These are phyloP conservation scores for Sialia sialis DNA, from an alignment of 2,113 vertebrate species.

Conservation along the genomic window DNA sequence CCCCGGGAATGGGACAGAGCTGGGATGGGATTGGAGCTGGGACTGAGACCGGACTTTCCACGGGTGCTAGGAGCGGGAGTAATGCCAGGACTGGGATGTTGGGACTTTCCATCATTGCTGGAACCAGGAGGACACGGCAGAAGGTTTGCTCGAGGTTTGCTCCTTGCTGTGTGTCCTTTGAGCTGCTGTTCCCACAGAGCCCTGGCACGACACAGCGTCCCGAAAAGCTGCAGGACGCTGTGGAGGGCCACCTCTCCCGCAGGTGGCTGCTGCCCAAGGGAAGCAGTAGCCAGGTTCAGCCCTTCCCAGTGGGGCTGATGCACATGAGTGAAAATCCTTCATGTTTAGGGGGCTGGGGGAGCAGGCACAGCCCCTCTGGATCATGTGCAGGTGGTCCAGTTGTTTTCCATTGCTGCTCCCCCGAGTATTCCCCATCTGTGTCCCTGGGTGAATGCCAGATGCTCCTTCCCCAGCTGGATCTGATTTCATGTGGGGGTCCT, in stretches of 20 bases:
- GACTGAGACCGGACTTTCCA: fast-evolving
- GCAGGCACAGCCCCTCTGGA: neutral
- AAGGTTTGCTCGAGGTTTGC: neutral
- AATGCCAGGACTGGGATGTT: neutral
- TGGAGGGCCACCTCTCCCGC: neutral
- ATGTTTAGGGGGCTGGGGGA: fast-evolving
- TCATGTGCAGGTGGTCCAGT: neutral
- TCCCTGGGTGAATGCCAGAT: neutral
- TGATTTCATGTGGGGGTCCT: neutral
- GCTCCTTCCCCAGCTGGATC: neutral
- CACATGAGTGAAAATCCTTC: neutral
- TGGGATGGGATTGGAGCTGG: neutral
- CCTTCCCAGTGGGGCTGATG: neutral
- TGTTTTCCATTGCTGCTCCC: neutral
- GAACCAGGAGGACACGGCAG: neutral
- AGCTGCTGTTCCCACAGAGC: neutral
- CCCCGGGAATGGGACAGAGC: neutral
- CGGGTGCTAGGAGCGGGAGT: fast-evolving
- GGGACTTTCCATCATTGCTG: neutral
- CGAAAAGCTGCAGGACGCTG: neutral
- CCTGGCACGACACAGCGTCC: neutral
- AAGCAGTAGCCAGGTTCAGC: neutral
- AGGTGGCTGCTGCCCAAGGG: neutral
- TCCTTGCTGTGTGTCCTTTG: neutral
- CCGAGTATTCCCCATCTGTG: neutral